These are phyloP conservation scores for Mactromeris polynyma DNA, from an alignment of 2,888 invertebrate genomes.

Conservation along the genomic window DNA sequence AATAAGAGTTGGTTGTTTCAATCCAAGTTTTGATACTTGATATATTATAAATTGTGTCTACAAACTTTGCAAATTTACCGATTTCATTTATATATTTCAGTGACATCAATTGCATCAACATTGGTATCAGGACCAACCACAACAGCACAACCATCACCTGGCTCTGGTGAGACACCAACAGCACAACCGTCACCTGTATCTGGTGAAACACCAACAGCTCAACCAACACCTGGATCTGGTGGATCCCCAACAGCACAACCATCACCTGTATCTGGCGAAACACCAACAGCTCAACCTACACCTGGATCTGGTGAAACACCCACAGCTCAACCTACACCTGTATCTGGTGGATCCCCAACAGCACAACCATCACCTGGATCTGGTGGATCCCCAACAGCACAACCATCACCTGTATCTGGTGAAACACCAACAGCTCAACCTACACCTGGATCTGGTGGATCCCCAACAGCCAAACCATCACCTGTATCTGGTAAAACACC, in stretches of 20 bases:
- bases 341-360: slow-evolving; percentile 46
- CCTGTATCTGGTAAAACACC: slow-evolving; percentile 49
- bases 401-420: slow-evolving; percentile 45
- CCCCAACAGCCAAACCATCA: slow-evolving; percentile 65
- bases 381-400: slow-evolving; percentile 56
- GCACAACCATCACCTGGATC: slow-evolving; percentile 48
- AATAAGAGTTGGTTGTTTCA: too few species aligned
- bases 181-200: slow-evolving; percentile 31
- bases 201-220: slow-evolving; percentile 39
- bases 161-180: slow-evolving; percentile 52
- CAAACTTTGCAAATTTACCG: too few species aligned
- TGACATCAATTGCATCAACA: slow-evolving; percentile 42
- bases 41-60: too few species aligned
- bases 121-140: slow-evolving; percentile 51
- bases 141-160: slow-evolving; percentile 24
- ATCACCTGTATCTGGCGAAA: slow-evolving; percentile 41
- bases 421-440: slow-evolving; percentile 64
- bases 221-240: slow-evolving; percentile 53
- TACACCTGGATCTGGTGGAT: slow-evolving; percentile 30
- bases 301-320: slow-evolving; percentile 54
- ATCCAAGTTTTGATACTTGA: too few species aligned
- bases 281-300: slow-evolving; percentile 49
- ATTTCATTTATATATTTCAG: slow-evolving; percentile 50
- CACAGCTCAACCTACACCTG: slow-evolving; percentile 46
- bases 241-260: slow-evolving; percentile 61